These are phyloP conservation scores for Ormyrus thymus DNA, from an alignment of 2,888 invertebrate genomes.

Conservation along the genomic window DNA sequence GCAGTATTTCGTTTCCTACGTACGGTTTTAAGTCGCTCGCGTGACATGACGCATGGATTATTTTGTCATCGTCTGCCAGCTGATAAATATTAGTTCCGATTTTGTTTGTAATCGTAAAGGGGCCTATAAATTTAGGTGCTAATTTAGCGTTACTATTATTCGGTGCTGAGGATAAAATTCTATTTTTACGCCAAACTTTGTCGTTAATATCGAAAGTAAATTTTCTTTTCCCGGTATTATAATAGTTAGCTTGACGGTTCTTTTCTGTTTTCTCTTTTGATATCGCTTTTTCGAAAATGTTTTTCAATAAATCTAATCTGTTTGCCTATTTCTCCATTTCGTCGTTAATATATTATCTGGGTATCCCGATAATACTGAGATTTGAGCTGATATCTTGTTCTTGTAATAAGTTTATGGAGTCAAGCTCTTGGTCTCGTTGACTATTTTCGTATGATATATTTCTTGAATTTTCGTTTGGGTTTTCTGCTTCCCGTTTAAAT, in stretches of 20 bases:
- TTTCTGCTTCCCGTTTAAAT: neutral
- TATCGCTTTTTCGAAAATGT: neutral
- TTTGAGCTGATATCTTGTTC: neutral
- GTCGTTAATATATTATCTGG: neutral
- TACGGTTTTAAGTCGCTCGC: conserved; percentile 2
- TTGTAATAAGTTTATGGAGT: neutral
- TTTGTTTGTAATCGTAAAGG: neutral
- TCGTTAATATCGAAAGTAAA: neutral
- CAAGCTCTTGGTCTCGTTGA: neutral
- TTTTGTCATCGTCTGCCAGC: neutral
- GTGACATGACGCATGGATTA: neutral
- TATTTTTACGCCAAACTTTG: neutral
- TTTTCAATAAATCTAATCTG: neutral
- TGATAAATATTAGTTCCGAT: neutral
- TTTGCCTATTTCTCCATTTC: neutral
- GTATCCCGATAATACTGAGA: neutral
- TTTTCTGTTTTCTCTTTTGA: neutral
- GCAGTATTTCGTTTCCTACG: too few relatives aligned
- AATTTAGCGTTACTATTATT: neutral
- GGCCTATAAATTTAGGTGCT: neutral
- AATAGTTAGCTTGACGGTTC: neutral
- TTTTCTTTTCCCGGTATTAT: neutral
- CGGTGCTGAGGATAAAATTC: neutral
- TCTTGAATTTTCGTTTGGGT: neutral
- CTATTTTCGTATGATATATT: neutral